These are phyloP conservation scores for Scelioninae gen. 1 DNA, from an alignment of 2,888 invertebrate genomes.

Conservation along the genomic window DNA sequence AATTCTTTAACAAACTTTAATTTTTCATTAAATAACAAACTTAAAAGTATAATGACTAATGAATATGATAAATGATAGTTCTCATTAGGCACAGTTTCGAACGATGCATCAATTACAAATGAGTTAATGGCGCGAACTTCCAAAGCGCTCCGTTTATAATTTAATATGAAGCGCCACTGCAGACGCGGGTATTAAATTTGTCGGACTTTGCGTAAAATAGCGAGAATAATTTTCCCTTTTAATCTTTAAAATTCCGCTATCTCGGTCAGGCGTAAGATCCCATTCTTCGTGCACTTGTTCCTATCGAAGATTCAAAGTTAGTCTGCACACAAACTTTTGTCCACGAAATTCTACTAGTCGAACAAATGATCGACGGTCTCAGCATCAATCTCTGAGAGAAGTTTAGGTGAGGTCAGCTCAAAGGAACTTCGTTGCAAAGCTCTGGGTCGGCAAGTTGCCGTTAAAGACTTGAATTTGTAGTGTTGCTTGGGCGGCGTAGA, in stretches of 20 bases:
- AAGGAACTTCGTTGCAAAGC: slow-evolving; percentile 61
- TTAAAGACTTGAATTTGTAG: slow-evolving; percentile 43
- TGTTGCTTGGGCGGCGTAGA: slow-evolving; percentile 34
- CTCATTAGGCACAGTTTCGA: slow-evolving; percentile 62
- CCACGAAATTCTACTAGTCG: slow-evolving; percentile 34
- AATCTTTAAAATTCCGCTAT: slow-evolving; percentile 43
- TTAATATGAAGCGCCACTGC: slow-evolving; percentile 51
- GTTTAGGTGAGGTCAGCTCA: slow-evolving; percentile 57
- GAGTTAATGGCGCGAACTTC: slow-evolving; percentile 57
- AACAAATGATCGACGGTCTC: slow-evolving; percentile 30
- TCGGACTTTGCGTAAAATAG: slow-evolving; percentile 43
- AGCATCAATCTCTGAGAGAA: slow-evolving; percentile 42
- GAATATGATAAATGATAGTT: slow-evolving; percentile 52
- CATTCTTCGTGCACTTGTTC: slow-evolving; percentile 18
- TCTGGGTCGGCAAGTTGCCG: neutral
- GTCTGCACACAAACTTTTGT: slow-evolving; percentile 42
- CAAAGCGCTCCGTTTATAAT: slow-evolving; percentile 49
- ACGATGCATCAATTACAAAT: slow-evolving; percentile 45
- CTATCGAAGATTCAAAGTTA: slow-evolving; percentile 53
- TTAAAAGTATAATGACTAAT: slow-evolving; percentile 36
- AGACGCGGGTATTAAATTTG: slow-evolving; percentile 55
- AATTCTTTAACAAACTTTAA: neutral
- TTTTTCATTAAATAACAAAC: slow-evolving; percentile 11
- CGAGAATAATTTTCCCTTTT: slow-evolving; percentile 61
- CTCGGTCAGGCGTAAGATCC: slow-evolving; percentile 27